Conservation (phyloP, 2,888 invertebrate genomes). For the Dicranocentrus wangi region DNA sequence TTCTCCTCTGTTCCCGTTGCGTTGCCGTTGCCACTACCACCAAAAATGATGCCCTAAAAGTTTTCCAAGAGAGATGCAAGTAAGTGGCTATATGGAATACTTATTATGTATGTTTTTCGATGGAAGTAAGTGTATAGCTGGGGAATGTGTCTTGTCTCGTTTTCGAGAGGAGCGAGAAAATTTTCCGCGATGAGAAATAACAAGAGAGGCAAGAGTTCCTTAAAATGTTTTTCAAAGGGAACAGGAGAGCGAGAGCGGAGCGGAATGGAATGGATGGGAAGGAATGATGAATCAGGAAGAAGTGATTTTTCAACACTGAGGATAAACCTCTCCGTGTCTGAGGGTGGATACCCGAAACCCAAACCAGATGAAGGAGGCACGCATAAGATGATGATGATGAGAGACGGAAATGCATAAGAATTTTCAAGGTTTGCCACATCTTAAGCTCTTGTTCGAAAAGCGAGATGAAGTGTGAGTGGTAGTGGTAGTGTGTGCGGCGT, state of each 20-base stretch:
- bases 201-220: slow-evolving; percentile 17
- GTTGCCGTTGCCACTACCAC: no score
- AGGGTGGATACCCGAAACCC: no score
- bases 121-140: no score
- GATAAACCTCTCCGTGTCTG: neutral
- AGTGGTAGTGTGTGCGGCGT: neutral
- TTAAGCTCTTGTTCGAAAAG: slow-evolving; percentile 8
- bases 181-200: slow-evolving; percentile 5
- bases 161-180: neutral
- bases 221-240: slow-evolving; percentile 12
- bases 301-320: slow-evolving; percentile 51
- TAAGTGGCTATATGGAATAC: no score
- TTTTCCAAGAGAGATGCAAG: no score
- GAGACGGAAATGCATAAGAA: neutral
- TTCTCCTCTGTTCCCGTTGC: no score
- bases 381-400: neutral
- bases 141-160: no score
- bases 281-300: slow-evolving; percentile 52
- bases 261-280: slow-evolving; percentile 14
- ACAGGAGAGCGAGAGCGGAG: slow-evolving; percentile 17
- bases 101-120: no score
- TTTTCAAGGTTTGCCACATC: slow-evolving; percentile 24
- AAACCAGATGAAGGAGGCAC: no score
- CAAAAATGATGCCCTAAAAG: no score
- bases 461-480: slow-evolving; percentile 8